phyloP scores from a whole-genome alignment of 2,888 invertebrate genomes.

The Neria commutata region DNA sequence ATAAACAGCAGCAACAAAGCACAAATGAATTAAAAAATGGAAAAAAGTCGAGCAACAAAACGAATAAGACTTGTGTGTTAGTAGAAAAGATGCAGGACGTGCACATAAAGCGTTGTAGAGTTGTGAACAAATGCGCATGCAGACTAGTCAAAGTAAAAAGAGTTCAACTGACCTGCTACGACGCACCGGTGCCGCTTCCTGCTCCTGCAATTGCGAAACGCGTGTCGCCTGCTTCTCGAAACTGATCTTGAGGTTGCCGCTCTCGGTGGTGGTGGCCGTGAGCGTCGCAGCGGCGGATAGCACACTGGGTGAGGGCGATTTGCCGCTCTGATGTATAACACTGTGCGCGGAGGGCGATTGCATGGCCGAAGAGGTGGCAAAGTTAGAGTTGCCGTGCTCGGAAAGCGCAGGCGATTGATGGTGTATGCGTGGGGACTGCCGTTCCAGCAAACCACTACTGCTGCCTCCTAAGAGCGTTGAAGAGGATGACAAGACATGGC shows the following conservation, averaged over 20 bases:
- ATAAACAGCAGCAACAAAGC: conserved; percentile 14
- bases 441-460: conserved; percentile 31
- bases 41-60: neutral
- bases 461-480: conserved; percentile 5
- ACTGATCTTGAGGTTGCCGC: conserved; percentile 65
- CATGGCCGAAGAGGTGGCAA: conserved; percentile 11
- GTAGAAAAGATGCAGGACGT: neutral
- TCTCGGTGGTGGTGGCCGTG: conserved; percentile 61
- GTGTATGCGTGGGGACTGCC: conserved; percentile 44
- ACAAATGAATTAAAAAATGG: conserved; percentile 3
- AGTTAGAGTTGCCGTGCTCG: conserved; percentile 25
- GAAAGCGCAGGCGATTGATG: conserved; percentile 35
- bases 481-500: conserved; percentile 10
- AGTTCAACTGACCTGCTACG: conserved; percentile 64
- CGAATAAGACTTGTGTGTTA: neutral
- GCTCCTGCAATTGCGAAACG: conserved; percentile 61
- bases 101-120: neutral
- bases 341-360: conserved; percentile 34
- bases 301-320: conserved; percentile 49
- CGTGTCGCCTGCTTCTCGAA: conserved; percentile 65
- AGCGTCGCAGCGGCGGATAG: conserved; percentile 56
- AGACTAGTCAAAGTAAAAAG: conserved; percentile 5
- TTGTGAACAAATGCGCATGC: neutral
- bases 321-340: conserved; percentile 54
- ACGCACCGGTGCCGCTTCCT: conserved; percentile 64